Base-by-base conservation (phyloP, 2,797 vertebrate species). In the Scolopax rusticola region DNA sequence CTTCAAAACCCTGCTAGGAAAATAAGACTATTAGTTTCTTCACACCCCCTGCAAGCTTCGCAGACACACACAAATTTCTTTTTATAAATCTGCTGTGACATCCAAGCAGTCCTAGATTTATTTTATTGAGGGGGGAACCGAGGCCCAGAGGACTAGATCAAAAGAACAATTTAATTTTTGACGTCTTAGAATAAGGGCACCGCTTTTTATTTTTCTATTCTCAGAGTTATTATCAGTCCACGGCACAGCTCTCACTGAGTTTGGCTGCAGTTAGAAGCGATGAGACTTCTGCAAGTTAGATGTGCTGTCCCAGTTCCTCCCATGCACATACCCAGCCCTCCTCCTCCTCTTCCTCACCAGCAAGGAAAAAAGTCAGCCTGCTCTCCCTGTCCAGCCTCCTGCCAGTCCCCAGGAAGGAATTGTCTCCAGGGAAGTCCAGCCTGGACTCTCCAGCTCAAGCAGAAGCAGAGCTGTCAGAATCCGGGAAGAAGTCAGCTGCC, bases 131-230 rank as follows among this genome's bases (percentile, higher is more conserved):
- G 28, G 61, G 56, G 25, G 48, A 87, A 64, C 64, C 0, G 8
- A 68, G 57, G 41, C 48, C 0, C 2, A 0, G 48, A 90, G 56
- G 70, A 88, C 53, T n/a, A 48, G 56, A 79, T 96, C 81, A 92
- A 90, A 96, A 80, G 86, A 89, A 77, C 60, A 74, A 90, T 80
- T 96, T 92, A 61, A 90, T 95, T 87, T 82, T 74, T 73, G 51
- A 60, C 7, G 0, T 80, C 81, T 70, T 57, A 47, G 71, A 83
- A 70, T 41, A 90, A 70, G 84, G 56, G 68, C 33, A 43, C 27
- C 11, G 27, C 28, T 61, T 90, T 91, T 77, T 51, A 38, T 68
- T 90, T 89, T 83, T 53, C 78, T 51, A 1, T 73, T 94, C 43
- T 69, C 71, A 30, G 80, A 59, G 81, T 30, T 95, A 90, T 89